Evolutionary conservation across 1,140 invertebrate species (phyloP).

Genomic region (Tribolium castaneum): DNA sequence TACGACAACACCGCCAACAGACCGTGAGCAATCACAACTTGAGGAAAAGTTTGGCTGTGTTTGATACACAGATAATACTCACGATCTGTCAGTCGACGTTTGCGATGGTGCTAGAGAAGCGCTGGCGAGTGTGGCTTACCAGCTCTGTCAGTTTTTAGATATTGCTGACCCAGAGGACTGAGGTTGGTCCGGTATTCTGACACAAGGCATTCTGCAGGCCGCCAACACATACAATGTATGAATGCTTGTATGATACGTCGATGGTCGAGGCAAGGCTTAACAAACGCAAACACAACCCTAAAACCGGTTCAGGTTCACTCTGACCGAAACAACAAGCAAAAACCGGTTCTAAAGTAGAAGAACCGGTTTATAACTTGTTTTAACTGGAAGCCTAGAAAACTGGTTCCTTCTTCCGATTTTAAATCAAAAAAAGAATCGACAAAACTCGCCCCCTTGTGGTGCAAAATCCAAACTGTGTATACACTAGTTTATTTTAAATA

Average conservation of each 20-base stretch:
- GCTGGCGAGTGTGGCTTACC: conserved; percentile 70
- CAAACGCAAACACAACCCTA: conserved; percentile 1
- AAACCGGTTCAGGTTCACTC: no score
- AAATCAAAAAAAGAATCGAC: no score
- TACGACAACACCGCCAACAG: conserved; percentile 35
- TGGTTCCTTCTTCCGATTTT: no score
- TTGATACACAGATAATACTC: neutral
- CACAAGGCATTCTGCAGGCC: conserved; percentile 68
- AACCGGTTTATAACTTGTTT: no score
- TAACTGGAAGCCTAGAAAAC: no score
- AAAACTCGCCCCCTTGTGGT: no score
- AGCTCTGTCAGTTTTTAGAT: conserved; percentile 83
- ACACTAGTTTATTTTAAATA: no score
- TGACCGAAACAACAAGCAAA: no score
- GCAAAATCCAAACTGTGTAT: no score
- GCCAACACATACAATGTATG: conserved; percentile 39
- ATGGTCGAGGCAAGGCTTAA: neutral
- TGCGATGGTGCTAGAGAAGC: conserved; percentile 30
- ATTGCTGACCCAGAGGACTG: conserved; percentile 80
- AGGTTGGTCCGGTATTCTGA: conserved; percentile 73
- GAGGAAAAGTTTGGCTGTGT: neutral
- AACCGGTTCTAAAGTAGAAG: no score
- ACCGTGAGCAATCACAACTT: neutral
- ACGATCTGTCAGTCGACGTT: neutral
- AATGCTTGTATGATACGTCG: neutral